Conservation (phyloP, 2,797 vertebrate species). For the Allenopithecus nigroviridis region DNA sequence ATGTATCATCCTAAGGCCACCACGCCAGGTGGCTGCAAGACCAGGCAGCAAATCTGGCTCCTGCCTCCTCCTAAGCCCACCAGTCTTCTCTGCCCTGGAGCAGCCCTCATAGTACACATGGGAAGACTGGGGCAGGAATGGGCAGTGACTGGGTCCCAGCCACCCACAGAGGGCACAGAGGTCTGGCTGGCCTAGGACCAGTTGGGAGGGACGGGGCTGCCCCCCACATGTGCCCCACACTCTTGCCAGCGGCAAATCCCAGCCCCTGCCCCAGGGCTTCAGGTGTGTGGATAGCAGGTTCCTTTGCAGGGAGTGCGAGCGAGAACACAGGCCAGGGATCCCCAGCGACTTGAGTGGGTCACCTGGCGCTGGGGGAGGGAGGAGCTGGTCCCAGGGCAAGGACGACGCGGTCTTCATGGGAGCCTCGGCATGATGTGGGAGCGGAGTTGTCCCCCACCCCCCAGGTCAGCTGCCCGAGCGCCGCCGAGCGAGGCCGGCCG, state of each 20-base stretch:
- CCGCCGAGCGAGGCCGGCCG: constrained; percentile 82
- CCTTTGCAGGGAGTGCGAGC: not conserved
- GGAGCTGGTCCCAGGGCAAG: not conserved
- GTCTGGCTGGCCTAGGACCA: not conserved
- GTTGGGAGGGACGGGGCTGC: too few relatives aligned
- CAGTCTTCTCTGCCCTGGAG: not conserved
- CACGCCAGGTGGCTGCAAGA: not conserved
- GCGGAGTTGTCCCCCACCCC: constrained; percentile 85
- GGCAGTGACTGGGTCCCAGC: not conserved
- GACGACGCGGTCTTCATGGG: not conserved
- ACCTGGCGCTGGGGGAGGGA: not conserved
- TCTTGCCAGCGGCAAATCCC: not conserved
- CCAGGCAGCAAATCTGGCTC: not conserved
- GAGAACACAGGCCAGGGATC: not conserved
- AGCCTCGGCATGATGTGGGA: constrained; percentile 81
- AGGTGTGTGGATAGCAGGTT: not conserved
- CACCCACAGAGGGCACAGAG: not conserved
- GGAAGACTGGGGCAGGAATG: not conserved
- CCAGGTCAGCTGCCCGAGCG: constrained; percentile 93
- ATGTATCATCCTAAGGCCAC: not conserved
- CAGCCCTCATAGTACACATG: not conserved
- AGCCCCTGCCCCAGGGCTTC: not conserved
- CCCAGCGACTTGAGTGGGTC: not conserved
- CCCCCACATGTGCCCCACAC: not conserved
- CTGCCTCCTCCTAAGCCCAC: not conserved